Conservation (phyloP, 2,888 invertebrate genomes). For the Agapetus fuscipes region DNA sequence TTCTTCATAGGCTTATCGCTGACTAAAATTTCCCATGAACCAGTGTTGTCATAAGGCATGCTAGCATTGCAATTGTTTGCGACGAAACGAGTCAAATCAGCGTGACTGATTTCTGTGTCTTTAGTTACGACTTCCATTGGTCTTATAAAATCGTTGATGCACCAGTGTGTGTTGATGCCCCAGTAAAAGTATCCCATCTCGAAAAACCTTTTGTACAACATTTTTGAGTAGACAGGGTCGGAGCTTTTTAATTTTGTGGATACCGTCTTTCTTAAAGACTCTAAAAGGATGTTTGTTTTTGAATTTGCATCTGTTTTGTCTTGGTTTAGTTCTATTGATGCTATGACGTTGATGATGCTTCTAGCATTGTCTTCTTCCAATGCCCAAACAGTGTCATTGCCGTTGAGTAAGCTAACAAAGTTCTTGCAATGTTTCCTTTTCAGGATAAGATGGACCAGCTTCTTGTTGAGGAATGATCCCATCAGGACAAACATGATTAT, state of each 20-base stretch:
- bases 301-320: conserved; percentile 19
- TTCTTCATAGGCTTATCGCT: conserved; percentile 24
- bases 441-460: conserved; percentile 18
- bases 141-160: conserved; percentile 37
- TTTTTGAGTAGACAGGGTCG: conserved; percentile 27
- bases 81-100: conserved; percentile 32
- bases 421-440: conserved; percentile 26
- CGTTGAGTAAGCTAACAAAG: conserved; percentile 39
- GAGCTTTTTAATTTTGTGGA: conserved; percentile 19
- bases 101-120: conserved; percentile 24
- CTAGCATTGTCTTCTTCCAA: conserved; percentile 37
- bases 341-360: conserved; percentile 41
- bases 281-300: conserved; percentile 15
- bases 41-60: conserved; percentile 37
- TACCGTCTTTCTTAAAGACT: conserved; percentile 19
- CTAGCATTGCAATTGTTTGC: conserved; percentile 32
- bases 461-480: conserved; percentile 20
- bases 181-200: conserved; percentile 45
- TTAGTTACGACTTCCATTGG: conserved; percentile 30
- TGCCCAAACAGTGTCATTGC: conserved; percentile 46
- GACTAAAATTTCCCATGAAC: conserved; percentile 44
- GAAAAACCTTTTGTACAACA: conserved; percentile 36
- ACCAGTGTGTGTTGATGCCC: conserved; percentile 31
- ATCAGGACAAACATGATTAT: conserved; percentile 14
- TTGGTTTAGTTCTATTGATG: conserved; percentile 32